Evolutionary conservation across 2,113 vertebrate species (phyloP), one percentile per base, ranked within the genome.

Genomic region (Penelope pileata): DNA sequence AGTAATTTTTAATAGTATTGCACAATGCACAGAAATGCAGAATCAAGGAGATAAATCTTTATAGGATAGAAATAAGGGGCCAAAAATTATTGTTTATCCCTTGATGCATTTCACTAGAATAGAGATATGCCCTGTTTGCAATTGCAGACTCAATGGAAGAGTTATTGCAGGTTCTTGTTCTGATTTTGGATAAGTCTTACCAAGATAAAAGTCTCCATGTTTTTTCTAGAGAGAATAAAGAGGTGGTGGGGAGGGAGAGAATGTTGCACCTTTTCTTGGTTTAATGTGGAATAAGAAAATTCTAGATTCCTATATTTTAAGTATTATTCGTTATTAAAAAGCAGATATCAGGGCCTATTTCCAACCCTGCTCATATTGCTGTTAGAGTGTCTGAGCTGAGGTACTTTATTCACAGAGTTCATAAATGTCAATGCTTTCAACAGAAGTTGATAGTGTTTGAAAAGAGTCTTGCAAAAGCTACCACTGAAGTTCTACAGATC

Each of bases 211-310:
- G 3, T 26, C 26, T 73, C 43, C 30, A 2, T 72, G 34, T 24
- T 69, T 60, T 77, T 45, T 38, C 16, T 16, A 15, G 64, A 23
- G 24, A 15, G 24, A 10, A 32, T 32, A 12, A 32, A 34, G 59
- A 54, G 10, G 16, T 38, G 17, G 17, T 2, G 21, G 34, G n/a
- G 1, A 1, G 7, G 7, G 6, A 15, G 6, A 1, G 4, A 7
- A 13, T 3, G 2, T 36, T 81, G 50, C 16, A 15, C 21, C 7
- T 19, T 17, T 4, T 26, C 66, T 93, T 67, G 9, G 4, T 26
- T 82, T 63, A 38, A 47, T 34, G 10, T 4, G 34, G 6, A 11
- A 23, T 22, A 17, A 50, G 34, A 26, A 50, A 21, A 24, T 50
- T 62, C 32, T 70, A 76, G 23, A 29, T 68, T 32, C 74, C 19